A percentile compares a stretch with the other conserved stretches of the same genome.
Evolutionary conservation across 2,888 invertebrate genomes (phyloP).

Genomic region (Clepsis dumicolana): DNA sequence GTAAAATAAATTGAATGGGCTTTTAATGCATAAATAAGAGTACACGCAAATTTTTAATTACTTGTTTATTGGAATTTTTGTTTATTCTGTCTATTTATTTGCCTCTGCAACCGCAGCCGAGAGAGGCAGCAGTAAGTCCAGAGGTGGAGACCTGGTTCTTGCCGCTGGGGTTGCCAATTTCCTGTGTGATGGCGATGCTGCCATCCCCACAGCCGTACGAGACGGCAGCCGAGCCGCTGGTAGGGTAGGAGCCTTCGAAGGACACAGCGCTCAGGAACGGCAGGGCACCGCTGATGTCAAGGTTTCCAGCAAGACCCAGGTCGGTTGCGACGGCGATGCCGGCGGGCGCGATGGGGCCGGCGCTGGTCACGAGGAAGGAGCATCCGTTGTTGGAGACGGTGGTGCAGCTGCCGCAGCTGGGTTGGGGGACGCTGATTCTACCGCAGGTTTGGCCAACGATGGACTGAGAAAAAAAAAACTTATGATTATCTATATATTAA

Average conservation of each 20-base stretch:
- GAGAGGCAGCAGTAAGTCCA: neutral
- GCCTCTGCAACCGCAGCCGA: conserved; percentile 7
- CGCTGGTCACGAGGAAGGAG: conserved; percentile 46
- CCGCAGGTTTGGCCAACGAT: conserved; percentile 47
- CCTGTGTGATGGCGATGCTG: conserved; percentile 25
- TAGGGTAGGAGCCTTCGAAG: conserved; percentile 6
- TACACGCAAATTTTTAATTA: too few relatives aligned
- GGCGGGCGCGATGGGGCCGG: conserved; percentile 47
- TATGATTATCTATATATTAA: too few relatives aligned
- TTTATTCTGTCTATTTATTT: neutral
- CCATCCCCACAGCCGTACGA: conserved; percentile 35
- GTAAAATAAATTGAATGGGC: too few relatives aligned
- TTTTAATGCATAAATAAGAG: too few relatives aligned
- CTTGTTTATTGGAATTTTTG: neutral
- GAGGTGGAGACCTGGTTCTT: conserved; percentile 7
- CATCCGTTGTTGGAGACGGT: conserved; percentile 6
- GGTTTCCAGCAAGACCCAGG: neutral
- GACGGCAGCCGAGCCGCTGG: conserved; percentile 9
- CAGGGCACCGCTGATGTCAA: conserved; percentile 2
- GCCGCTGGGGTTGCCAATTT: conserved; percentile 27
- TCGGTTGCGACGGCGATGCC: conserved; percentile 49
- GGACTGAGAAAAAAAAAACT: neutral
- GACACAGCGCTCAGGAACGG: conserved; percentile 26
- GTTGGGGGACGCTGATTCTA: conserved; percentile 46
- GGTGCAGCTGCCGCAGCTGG: conserved; percentile 20